These are phyloP conservation scores for Clunio marinus DNA, from an alignment of 2,888 invertebrate species.

Conservation along the genomic window DNA sequence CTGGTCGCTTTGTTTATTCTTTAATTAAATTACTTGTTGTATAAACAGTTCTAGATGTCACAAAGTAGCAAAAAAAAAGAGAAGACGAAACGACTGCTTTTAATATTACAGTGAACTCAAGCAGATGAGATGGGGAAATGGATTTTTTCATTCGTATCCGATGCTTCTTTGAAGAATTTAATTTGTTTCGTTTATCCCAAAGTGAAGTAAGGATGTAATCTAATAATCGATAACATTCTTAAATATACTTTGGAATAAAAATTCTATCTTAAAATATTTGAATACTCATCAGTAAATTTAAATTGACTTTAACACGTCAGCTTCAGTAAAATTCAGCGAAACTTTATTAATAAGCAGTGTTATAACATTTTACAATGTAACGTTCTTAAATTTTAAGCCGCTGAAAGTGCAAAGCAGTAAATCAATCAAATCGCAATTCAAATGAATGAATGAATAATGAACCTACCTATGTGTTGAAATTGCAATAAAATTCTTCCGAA, in stretches of 20 bases:
- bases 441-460: too few relatives aligned
- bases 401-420: neutral
- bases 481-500: too few relatives aligned
- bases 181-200: conserved; percentile 25
- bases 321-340: too few relatives aligned
- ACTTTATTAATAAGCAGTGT: neutral
- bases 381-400: neutral
- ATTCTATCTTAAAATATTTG: too few relatives aligned
- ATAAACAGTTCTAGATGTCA: conserved; percentile 32
- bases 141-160: neutral
- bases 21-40: conserved; percentile 36
- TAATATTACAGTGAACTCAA: neutral
- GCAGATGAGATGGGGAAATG: conserved; percentile 27
- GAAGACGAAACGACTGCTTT: neutral
- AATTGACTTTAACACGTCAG: too few relatives aligned
- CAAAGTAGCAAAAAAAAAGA: conserved; percentile 28
- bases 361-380: neutral
- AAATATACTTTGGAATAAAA: too few relatives aligned
- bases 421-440: neutral
- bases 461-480: too few relatives aligned
- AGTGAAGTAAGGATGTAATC: neutral
- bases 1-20: conserved; percentile 37
- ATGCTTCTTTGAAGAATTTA: conserved; percentile 23
- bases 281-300: too few relatives aligned
- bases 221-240: conserved; percentile 1